Conservation (phyloP, 2,797 vertebrate genomes). For the Pipistrellus pygmaeus region DNA sequence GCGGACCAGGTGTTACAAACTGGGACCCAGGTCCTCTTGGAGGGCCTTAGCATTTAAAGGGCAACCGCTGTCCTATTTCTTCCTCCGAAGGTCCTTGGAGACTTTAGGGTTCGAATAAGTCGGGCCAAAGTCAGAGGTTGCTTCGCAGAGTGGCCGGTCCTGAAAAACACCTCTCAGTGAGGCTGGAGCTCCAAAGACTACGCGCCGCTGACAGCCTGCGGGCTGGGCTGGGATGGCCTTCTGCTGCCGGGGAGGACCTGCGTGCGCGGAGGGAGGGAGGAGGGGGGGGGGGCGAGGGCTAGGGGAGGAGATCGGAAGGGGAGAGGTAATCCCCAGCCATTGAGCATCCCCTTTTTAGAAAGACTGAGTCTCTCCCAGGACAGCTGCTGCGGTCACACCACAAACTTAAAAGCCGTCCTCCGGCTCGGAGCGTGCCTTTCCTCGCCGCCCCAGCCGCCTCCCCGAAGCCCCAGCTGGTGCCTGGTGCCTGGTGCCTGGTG, state of each 20-base stretch:
- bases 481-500: constrained; percentile 63
- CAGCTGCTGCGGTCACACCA: constrained; percentile 83
- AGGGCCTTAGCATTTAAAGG: background rate
- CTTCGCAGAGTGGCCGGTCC: background rate
- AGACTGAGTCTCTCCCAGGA: constrained; percentile 76
- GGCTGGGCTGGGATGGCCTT: constrained; percentile 1
- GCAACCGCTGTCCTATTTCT: background rate
- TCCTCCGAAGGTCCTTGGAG: background rate
- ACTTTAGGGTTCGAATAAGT: background rate
- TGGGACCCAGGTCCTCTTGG: background rate
- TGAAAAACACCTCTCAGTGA: background rate
- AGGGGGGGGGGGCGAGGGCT: background rate
- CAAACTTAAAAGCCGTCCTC: constrained; percentile 82
- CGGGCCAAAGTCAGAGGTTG: too few relatives aligned
- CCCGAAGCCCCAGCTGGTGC: constrained; percentile 69
- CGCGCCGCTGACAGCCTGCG: background rate
- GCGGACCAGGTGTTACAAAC: background rate
- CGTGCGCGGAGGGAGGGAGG: background rate
- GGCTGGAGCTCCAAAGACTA: background rate
- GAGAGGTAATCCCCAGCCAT: constrained; percentile 82
- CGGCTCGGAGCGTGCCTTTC: constrained; percentile 71
- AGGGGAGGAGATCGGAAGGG: constrained; percentile 78
- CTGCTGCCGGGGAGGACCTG: background rate
- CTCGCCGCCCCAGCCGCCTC: constrained; percentile 29
- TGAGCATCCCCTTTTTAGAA: constrained; percentile 80